Evolutionary conservation across 2,797 vertebrate species (phyloP), one percentile per base, ranked within the genome.

Genomic region (Sandelia bainsii): DNA sequence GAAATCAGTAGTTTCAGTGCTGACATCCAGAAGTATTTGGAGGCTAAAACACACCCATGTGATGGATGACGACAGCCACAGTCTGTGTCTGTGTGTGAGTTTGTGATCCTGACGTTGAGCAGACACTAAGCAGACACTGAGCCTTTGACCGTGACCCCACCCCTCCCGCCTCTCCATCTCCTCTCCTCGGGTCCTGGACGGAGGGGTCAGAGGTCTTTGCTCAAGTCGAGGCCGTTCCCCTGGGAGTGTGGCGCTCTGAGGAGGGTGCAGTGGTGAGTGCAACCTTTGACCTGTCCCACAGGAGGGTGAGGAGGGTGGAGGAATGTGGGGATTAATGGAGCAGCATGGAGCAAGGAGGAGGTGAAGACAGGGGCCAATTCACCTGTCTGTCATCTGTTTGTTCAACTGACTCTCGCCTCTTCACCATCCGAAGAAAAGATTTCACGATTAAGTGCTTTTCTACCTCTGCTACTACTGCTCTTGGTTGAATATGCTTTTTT

Each of bases 1-100:
- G 82, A 88, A 92, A 92, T 93, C 92, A 89, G 91, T 93, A 89
- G 70, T 62, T 83, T 90, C 84, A 80, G 67, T 87, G 88, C 82
- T 79, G 84, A 90, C 73, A 83, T 82, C 68, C 67, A 82, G 58
- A 72, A 75, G 54, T 52, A 65, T 75, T 40, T 73, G 72, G 78
- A 87, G 84, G 83, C 76, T 81, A 75, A 83, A 90, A 75, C 79
- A 66, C 69, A 76, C 65, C 56, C 62, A 62, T 65, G 42, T 92
- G 89, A 93, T 91, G 85, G 86, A 93, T 88, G 73, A 80, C 56
- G 53, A 65, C 72, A 63, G 56, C 42, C 22, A 16, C 32, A 57
- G 4, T 51, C 20, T 40, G 44, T 42, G 17, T 50, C 5, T 56
- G 25, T 32, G 34, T 42, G 17, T 50, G 39, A n/a, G 65, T 80